Evolutionary conservation across 2,113 vertebrate species (phyloP), one percentile per base, ranked within the genome.

Genomic region (Ardeotis arabs): DNA sequence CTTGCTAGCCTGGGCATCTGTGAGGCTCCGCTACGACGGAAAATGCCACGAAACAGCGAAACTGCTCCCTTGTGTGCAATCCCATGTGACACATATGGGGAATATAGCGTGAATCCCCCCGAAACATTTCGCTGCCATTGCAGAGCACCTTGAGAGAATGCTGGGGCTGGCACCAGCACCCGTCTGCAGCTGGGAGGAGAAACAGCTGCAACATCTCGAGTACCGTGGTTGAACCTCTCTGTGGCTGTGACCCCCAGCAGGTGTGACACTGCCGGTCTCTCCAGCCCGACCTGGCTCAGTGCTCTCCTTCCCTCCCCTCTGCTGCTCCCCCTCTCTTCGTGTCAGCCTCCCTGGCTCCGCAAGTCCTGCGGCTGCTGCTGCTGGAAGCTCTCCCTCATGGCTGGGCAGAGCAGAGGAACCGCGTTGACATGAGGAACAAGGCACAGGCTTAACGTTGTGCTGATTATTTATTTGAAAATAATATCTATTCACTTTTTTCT

Each of bases 191-290:
- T 25, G 12, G 9, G 64, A 55, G 44, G 1, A 9, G 60, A n/a
- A 94, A 70, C 6, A 28, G 28, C 60, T 63, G 76, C 37, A 52
- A 14, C 39, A 50, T 5, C 29, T 47, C 63, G 27, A 33, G 63
- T 49, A 25, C 39, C 33, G 2, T 0, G 29, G 27, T 8, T 0
- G 1, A 47, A 66, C 29, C 41, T 45, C 39, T 27, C 27, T 0
- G 0, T 15, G 45, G 23, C 75, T 31, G 53, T 7, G 39, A 47
- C 21, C 35, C n/a, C 64, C 77, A 35, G 60, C 2, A 3, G 29
- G 12, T 27, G 27, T 27, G 23, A 31, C 1, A 9, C 27, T 33
- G 21, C 58, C 49, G 6, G 55, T 39, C 44, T 53, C 49, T 14
- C 59, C 29, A 13, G 6, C 47, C 58, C 85, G 14, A 53, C 76